Evolutionary conservation across 1,140 invertebrate genomes (phyloP).

Genomic region (Brachionus angularis): DNA sequence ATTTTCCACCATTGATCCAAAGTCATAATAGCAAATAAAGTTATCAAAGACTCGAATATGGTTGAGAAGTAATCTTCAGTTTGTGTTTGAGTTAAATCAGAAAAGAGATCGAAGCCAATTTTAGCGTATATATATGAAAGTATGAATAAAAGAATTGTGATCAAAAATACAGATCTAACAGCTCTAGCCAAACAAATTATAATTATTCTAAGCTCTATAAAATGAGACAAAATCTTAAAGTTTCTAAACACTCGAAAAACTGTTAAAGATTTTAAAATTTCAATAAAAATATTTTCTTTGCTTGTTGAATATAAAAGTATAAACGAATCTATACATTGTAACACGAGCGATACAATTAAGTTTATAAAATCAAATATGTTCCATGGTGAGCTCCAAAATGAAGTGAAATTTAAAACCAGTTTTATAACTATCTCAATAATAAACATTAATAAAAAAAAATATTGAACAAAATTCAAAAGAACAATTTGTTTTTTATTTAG

Average conservation of each 20-base stretch:
- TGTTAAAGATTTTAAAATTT: neutral
- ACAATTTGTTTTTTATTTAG: conserved; percentile 3
- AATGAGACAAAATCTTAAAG: conserved; percentile 15
- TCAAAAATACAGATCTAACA: conserved; percentile 5
- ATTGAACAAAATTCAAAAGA: neutral
- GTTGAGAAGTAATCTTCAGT: conserved; percentile 7
- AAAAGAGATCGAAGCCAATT: neutral
- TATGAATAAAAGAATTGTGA: conserved; percentile 14
- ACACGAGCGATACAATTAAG: neutral
- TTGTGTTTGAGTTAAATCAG: neutral
- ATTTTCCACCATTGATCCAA: conserved; percentile 38
- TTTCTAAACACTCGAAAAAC: conserved; percentile 28
- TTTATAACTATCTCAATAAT: neutral
- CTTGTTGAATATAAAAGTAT: too few species aligned
- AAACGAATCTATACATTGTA: too few species aligned
- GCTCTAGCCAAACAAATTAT: conserved; percentile 32
- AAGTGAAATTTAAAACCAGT: neutral
- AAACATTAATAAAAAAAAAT: neutral
- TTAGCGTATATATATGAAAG: conserved; percentile 15
- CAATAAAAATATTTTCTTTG: neutral
- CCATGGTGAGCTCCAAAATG: conserved; percentile 21
- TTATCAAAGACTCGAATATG: conserved; percentile 25
- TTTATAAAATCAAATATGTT: conserved; percentile 18
- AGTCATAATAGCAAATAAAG: conserved; percentile 28
- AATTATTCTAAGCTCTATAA: conserved; percentile 11